Evolutionary conservation across 1,140 invertebrate genomes (phyloP).

Genomic region (Drosophila rhopaloa): DNA sequence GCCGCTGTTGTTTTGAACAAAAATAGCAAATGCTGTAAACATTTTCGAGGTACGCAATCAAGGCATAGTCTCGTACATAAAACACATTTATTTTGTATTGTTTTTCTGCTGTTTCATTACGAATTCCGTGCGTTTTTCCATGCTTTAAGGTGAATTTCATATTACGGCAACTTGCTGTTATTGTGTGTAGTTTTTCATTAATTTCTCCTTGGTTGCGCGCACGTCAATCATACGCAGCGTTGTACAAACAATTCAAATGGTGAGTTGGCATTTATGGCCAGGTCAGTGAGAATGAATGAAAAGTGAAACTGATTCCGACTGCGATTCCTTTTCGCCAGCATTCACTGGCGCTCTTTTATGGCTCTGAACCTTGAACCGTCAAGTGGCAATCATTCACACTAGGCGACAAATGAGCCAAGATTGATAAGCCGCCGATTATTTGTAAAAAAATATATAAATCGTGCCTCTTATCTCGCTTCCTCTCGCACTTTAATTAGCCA

Average conservation of each 20-base stretch:
- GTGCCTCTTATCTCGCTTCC: conserved; percentile 3
- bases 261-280: conserved; percentile 49
- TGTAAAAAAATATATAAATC: conserved; percentile 10
- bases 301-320: conserved; percentile 36
- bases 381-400: conserved; percentile 56
- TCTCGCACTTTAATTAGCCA: conserved; percentile 51
- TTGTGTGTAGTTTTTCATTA: conserved; percentile 28
- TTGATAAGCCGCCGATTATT: conserved; percentile 58
- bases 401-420: conserved; percentile 34
- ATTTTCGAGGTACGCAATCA: conserved; percentile 52
- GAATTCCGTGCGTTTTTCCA: conserved; percentile 64
- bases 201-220: conserved; percentile 49
- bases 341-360: conserved; percentile 34
- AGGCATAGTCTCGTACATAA: conserved; percentile 35
- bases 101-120: conserved; percentile 61
- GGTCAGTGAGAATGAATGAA: conserved; percentile 23
- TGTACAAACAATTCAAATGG: conserved; percentile 40
- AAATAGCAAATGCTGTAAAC: conserved; percentile 72
- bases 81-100: conserved; percentile 56
- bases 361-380: conserved; percentile 60
- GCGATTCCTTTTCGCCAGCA: conserved; percentile 1
- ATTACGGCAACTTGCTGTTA: conserved; percentile 42
- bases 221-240: conserved; percentile 71
- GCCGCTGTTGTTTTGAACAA: conserved; percentile 38
- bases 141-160: conserved; percentile 65